Base-by-base conservation (phyloP, 1,140 invertebrate genomes). In the Chironomus striatipennis region DNA sequence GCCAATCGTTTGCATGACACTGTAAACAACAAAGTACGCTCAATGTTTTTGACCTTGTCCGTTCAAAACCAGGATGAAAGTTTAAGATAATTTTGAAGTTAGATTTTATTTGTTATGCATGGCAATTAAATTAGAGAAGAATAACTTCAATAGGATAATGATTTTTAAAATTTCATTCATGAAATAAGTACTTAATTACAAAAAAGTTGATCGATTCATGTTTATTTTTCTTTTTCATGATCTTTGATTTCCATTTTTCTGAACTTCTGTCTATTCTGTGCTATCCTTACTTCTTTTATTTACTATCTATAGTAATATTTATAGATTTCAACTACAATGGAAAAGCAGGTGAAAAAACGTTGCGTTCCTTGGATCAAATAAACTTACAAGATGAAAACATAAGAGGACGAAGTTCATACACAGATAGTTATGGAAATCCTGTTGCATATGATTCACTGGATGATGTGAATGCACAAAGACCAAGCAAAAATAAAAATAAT, bases 281-380 rank as follows among this genome's bases (percentile, higher is more conserved):
- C 17, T 18, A 2, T 70, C 20, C 20, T 17, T 21, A 8, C 20
- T 70, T 70, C 65, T 70, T 18, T 21, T 17, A 57, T 10, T 57
- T 10, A 57, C 47, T 15, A 15, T 20, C 65, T 21, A 10, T 21
- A 70, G 65, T 70, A 8, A 70, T 70, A 7, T 70, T 20, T 21
- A 70, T 70, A 20, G 65, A 70, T 21, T 70, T 70, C 65, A 70
- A 70, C 18, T 70, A 70, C 10, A 17, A 70, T 7, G 65, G 65
- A 15, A 70, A 70, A 20, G 0, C 18, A 1, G 65, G 65, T 18
- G 65, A 70, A 70, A 21, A 21, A 70, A 18, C 7, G 6, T 17
- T 18, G 4, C n/a, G 65, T 18, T 70, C 65, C 0, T 70, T 70
- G 6, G 65, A 70, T 12, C 65, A 70, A 70, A 17, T 70, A 1